Evolutionary conservation across 2,797 vertebrate species (phyloP), one percentile per base, ranked within the genome.

Genomic region (Labroides dimidiatus): DNA sequence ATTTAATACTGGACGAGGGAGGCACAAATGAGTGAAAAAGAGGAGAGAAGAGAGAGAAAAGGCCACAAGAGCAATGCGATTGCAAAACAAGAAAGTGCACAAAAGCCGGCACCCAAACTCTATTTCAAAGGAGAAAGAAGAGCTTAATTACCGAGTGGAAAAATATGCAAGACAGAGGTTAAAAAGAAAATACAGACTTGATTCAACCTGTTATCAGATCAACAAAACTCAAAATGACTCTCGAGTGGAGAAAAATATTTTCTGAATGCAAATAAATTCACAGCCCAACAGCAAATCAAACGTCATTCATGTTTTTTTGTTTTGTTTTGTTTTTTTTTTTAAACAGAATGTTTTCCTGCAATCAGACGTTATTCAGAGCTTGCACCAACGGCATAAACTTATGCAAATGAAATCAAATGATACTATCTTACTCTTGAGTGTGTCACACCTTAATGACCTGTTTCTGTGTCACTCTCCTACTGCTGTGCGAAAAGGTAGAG

Each of bases 301-400:
- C 7, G 70, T 66, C 47, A 87, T 90, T 90, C 77, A 84, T 50
- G 37, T 7, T 42, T 44, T 17, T 44, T 33, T 33, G 3, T 3
- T 27, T 27, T 27, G 27, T 27, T 27, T 27, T 27, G 27, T 27
- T 27, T 43, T 43, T 54, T n/a, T n/a, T n/a, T n/a, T n/a, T n/a
- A n/a, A n/a, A 45, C 8, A 52, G 52, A 74, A 13, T 43, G 4
- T 57, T 69, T 65, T 69, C 30, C 11, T 61, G 69, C 86, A 92
- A 92, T 92, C 87, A 91, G 52, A 69, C 3, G 58, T 77, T 54
- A 84, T 90, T 91, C 86, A 92, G 30, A 71, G 49, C 11, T 4
- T 36, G 12, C 78, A 77, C 72, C 81, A 66, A 72, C 80, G 15
- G 59, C 64, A 51, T 56, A 84, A 77, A 58, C 52, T 36, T 15